Evolutionary conservation across 2,888 invertebrate species (phyloP).

Genomic region (Nezara viridula): DNA sequence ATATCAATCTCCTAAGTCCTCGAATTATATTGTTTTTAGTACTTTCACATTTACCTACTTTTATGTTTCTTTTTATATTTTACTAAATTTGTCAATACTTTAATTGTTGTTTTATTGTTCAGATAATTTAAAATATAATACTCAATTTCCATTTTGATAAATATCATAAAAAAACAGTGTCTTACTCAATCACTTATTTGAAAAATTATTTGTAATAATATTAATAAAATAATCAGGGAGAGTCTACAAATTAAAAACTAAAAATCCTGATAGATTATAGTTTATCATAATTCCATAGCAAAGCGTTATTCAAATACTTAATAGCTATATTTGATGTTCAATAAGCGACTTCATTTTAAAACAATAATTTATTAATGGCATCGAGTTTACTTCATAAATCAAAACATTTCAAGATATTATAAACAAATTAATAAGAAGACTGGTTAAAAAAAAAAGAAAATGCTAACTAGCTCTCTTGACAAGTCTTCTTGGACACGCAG

Average conservation of each 20-base stretch:
- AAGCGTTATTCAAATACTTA: background rate
- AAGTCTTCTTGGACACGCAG: background rate
- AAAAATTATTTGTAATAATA: background rate
- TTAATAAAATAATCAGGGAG: background rate
- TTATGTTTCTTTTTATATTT: background rate
- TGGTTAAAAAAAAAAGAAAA: background rate
- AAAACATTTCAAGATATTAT: background rate
- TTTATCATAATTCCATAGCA: background rate
- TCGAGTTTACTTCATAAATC: background rate
- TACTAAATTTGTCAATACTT: background rate
- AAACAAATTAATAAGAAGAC: background rate
- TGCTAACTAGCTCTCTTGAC: conserved; percentile 14
- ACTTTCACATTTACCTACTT: no score
- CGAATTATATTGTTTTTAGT: background rate
- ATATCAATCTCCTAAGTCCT: background rate
- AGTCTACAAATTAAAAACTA: background rate
- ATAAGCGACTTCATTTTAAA: background rate
- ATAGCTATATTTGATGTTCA: background rate
- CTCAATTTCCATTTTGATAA: background rate
- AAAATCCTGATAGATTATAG: background rate
- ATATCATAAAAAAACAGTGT: background rate
- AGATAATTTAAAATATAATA: no score
- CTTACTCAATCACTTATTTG: background rate
- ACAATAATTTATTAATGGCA: background rate
- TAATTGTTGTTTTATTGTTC: no score